Conservation (phyloP, 2,888 invertebrate species). For the Ferdinandea cuprea region DNA sequence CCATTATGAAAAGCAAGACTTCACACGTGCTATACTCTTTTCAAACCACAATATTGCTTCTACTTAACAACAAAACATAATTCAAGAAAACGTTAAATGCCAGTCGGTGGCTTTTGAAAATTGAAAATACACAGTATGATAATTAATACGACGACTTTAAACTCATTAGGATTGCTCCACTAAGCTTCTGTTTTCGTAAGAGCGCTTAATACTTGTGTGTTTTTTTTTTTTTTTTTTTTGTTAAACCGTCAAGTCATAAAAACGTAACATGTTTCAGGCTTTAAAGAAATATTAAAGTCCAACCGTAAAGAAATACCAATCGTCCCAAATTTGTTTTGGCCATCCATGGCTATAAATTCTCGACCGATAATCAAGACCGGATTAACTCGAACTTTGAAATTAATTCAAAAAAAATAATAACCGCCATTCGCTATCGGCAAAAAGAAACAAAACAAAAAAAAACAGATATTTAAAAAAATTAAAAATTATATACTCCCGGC, state of each 20-base stretch:
- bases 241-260: conserved; percentile 35
- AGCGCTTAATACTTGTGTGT: conserved; percentile 8
- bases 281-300: conserved; percentile 60
- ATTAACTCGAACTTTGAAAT: conserved; percentile 65
- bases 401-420: conserved; percentile 41
- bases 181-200: conserved; percentile 65
- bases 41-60: conserved; percentile 4
- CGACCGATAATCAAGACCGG: conserved; percentile 64
- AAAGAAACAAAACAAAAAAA: conserved; percentile 18
- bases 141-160: conserved; percentile 61
- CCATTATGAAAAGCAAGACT: not conserved
- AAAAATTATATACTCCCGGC: conserved; percentile 44
- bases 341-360: conserved; percentile 45
- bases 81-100: conserved; percentile 24
- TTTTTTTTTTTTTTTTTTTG: too few species aligned
- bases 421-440: conserved; percentile 47
- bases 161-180: conserved; percentile 60
- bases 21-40: conserved; percentile 13
- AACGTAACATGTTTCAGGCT: conserved; percentile 58
- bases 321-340: conserved; percentile 51
- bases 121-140: conserved; percentile 20
- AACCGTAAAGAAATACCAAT: conserved; percentile 44
- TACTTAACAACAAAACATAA: conserved; percentile 7
- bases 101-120: conserved; percentile 31
- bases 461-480: not conserved